Base-by-base conservation (phyloP, 2,888 invertebrate genomes). In the Sinhomidia bicolor region DNA sequence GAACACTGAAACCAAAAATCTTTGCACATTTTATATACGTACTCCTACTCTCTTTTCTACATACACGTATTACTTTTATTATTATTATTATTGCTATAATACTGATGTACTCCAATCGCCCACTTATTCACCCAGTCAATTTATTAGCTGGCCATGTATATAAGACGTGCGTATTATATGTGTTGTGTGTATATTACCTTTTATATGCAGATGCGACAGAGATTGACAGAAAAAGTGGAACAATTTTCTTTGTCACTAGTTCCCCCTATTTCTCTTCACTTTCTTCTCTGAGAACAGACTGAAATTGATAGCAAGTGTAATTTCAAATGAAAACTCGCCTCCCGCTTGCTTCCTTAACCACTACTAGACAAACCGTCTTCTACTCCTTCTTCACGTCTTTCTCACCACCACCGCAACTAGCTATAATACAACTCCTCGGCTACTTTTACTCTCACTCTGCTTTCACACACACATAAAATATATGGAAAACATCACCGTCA, bases 321-420 rank as follows among this genome's bases (percentile, higher is more conserved):
- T 83, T 88, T 88, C 71, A 79, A 83, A 88, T 60, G 78, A 76
- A 82, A 83, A 71, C 54, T 36, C 68, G 51, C 88, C 88, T 83
- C 88, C 88, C 88, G 88, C 83, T 88, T 57, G 83, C 79, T 54
- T 71, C 60, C 65, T 65, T 65, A 51, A 82, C 82, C 44, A 68
- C 51, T 82, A 32, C 68, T 65, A 82, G 51, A 78, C 65, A 79
- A 78, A 78, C 78, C 57, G 79, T 82, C 76, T 82, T 82, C 87
- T 65, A 62, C 84, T 65, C 36, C 87, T 81, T 81, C 84, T 65
- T 51, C 62, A 17, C 82, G 51, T 23, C 26, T 68, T 68, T 44
- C 57, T 78, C 78, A 32, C 32, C 17, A 32, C 54, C 36, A 54
- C 78, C 54, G 36, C 78, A 17, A 78, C 51, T 9, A 76, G 32